Percentiles rank a stretch among this genome's conserved stretches.
Evolutionary conservation across 1,140 invertebrate genomes (phyloP).

Genomic region (Eurytemora carolleeae): DNA sequence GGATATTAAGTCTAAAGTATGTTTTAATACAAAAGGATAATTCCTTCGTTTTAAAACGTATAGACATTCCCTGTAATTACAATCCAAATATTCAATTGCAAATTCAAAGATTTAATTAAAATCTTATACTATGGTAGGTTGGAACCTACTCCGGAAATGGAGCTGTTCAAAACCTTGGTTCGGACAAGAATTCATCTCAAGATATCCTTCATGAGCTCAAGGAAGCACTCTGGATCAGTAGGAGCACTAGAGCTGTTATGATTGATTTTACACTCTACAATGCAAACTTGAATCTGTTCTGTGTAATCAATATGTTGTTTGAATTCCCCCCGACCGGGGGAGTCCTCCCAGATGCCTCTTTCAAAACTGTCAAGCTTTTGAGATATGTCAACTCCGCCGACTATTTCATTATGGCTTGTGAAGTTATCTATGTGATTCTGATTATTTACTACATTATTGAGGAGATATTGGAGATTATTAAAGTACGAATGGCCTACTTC

Average conservation of each 20-base stretch:
- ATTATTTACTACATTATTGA: conserved; percentile 44
- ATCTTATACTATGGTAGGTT: too few relatives aligned
- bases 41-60: too few relatives aligned
- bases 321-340: conserved; percentile 48
- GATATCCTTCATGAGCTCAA: conserved; percentile 15
- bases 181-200: neutral
- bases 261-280: conserved; percentile 54
- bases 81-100: too few relatives aligned
- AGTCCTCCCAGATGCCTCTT: conserved; percentile 36
- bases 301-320: conserved; percentile 21
- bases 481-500: conserved; percentile 36
- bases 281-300: conserved; percentile 44
- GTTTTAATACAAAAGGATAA: too few relatives aligned
- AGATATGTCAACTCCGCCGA: conserved; percentile 34
- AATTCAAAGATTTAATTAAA: too few relatives aligned
- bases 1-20: too few relatives aligned
- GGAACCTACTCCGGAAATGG: conserved; percentile 1
- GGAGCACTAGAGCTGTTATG: conserved; percentile 42
- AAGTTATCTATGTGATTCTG: conserved; percentile 39
- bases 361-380: conserved; percentile 38
- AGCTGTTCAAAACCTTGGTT: conserved; percentile 6
- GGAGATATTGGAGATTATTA: conserved; percentile 39
- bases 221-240: conserved; percentile 3
- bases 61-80: too few relatives aligned
- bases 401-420: conserved; percentile 37